Evolutionary conservation across 2,797 vertebrate genomes (phyloP).

Genomic region (Onychomys arenicola): DNA sequence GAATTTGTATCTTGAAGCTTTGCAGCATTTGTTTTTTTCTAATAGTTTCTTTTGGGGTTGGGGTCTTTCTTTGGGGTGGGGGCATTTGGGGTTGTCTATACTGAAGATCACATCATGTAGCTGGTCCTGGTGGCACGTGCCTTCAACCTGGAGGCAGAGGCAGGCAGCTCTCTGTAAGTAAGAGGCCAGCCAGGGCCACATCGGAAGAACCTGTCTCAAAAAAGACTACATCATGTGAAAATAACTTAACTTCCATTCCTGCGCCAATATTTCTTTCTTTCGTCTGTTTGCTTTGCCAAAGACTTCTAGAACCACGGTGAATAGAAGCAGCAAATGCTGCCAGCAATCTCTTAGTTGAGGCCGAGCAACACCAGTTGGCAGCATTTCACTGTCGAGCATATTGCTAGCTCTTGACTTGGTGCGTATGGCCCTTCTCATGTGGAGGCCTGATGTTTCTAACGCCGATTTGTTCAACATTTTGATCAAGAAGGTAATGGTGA

Average conservation of each 20-base stretch:
- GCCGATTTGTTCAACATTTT: neutral
- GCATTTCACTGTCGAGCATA: neutral
- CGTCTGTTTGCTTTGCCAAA: neutral
- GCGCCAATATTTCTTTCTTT: neutral
- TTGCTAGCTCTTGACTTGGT: neutral
- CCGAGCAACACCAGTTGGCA: neutral
- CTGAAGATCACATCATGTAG: neutral
- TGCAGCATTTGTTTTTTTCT: neutral
- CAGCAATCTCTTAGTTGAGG: neutral
- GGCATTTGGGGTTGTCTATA: neutral
- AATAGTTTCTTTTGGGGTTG: neutral
- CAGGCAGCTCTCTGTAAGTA: neutral
- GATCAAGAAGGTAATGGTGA: neutral
- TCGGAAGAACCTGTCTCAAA: neutral
- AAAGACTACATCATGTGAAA: neutral
- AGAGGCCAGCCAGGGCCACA: neutral
- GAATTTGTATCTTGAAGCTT: neutral
- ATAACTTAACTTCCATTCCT: neutral
- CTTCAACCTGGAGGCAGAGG: neutral
- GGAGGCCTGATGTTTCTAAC: neutral
- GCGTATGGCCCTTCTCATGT: neutral
- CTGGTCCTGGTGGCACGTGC: fast-evolving
- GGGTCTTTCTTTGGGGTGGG: neutral
- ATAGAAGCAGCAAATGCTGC: neutral
- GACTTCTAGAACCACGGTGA: neutral